phyloP scores from a whole-genome alignment of 2,113 vertebrate genomes.

The Hemichromis elongatus region DNA sequence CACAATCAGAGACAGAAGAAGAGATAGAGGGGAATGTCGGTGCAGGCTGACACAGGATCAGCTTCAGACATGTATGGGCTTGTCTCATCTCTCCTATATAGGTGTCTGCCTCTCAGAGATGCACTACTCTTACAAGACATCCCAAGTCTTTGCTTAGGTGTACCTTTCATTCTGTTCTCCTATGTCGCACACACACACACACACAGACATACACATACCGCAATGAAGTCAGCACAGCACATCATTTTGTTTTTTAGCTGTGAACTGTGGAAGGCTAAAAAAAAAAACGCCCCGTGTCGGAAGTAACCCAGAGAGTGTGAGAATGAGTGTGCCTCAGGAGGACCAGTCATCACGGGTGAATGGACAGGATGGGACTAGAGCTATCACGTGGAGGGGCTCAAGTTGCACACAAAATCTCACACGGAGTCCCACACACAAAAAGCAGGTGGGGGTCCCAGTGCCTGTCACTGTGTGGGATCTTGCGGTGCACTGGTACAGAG shows the following conservation, averaged over 20 bases:
- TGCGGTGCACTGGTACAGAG: not conserved
- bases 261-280: conserved; percentile 32
- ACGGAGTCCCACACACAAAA: conserved; percentile 5
- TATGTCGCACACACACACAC: not conserved
- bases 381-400: conserved; percentile 51
- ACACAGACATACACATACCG: not conserved
- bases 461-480: conserved; percentile 29
- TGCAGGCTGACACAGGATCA: conserved; percentile 73
- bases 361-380: conserved; percentile 38
- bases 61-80: conserved; percentile 54
- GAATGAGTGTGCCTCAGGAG: conserved; percentile 12
- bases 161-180: conserved; percentile 24
- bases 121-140: conserved; percentile 57
- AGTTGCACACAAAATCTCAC: conserved; percentile 21
- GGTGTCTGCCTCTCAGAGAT: conserved; percentile 33
- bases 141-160: conserved; percentile 37
- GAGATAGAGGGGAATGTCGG: conserved; percentile 63
- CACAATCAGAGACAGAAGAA: not conserved
- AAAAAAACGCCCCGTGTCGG: conserved; percentile 43
- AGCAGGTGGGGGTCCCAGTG: conserved; percentile 31
- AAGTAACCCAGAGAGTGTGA: conserved; percentile 3
- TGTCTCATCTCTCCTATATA: conserved; percentile 29
- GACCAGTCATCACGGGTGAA: conserved; percentile 40
- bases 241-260: conserved; percentile 36
- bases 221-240: conserved; percentile 49